A percentile compares a stretch with the other conserved stretches of the same genome.
These are phyloP conservation scores for Daubentonia madagascariensis DNA, from an alignment of 2,113 vertebrate species.

Conservation along the genomic window DNA sequence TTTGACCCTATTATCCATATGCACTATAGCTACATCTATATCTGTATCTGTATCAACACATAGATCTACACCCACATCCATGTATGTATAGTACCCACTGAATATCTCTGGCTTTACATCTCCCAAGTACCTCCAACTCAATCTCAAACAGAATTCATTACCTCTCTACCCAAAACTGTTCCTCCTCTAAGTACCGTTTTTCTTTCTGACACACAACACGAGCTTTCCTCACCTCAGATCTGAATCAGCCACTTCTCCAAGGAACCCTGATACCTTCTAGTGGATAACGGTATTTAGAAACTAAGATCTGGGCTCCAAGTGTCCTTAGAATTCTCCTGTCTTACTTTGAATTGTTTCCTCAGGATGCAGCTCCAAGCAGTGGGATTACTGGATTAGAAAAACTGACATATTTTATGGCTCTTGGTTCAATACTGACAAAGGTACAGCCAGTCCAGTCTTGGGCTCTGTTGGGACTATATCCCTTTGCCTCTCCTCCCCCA, in stretches of 20 bases:
- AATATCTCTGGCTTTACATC: background rate
- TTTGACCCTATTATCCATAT: background rate
- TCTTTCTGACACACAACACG: background rate
- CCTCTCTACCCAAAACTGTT: background rate
- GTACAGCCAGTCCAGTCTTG: background rate
- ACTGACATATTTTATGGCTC: background rate
- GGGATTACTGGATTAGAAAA: background rate
- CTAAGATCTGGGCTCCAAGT: background rate
- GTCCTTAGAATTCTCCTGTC: background rate
- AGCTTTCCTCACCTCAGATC: background rate
- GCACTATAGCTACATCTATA: background rate
- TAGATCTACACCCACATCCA: background rate
- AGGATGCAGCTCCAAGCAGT: background rate
- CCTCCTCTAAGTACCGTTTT: background rate
- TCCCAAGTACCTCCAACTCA: background rate
- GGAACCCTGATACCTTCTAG: background rate
- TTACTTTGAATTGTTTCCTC: background rate
- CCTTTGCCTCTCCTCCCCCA: background rate
- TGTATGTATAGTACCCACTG: background rate
- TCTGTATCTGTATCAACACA: background rate
- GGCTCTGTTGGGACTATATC: background rate
- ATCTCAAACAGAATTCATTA: background rate
- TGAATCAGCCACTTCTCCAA: background rate
- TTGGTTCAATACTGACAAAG: slow-evolving; percentile 8
- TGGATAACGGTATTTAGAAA: background rate